These are phyloP conservation scores for Drosophila fuyamai DNA, from an alignment of 1,140 invertebrate genomes.

Conservation along the genomic window DNA sequence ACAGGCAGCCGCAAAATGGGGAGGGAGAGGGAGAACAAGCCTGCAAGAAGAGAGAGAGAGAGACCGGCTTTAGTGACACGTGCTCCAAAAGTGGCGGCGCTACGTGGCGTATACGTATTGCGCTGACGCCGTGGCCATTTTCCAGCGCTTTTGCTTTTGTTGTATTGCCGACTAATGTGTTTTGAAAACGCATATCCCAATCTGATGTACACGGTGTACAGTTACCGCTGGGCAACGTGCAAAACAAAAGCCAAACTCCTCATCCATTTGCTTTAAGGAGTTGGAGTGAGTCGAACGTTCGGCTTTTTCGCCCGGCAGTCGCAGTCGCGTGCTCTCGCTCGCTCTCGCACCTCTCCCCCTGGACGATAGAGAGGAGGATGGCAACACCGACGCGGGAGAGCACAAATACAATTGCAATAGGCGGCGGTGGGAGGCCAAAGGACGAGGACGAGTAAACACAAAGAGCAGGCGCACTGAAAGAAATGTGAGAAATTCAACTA, in stretches of 20 bases:
- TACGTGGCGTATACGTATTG: constrained; percentile 79
- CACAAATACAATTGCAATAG: constrained; percentile 16
- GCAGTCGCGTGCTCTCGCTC: constrained; percentile 22
- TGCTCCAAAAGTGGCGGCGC: constrained; percentile 54
- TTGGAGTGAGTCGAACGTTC: constrained; percentile 17
- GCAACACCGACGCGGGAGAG: constrained; percentile 33
- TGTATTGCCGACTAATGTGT: constrained; percentile 47
- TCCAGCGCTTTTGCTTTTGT: constrained; percentile 28
- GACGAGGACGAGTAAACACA: constrained; percentile 25
- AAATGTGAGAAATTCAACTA: constrained; percentile 2
- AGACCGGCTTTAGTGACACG: constrained; percentile 50
- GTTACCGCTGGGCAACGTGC: constrained; percentile 60
- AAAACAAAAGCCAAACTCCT: constrained; percentile 55
- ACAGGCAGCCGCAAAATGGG: constrained; percentile 32
- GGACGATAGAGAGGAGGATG: constrained; percentile 27
- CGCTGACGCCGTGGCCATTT: constrained; percentile 78
- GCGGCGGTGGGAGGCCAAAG: constrained; percentile 32
- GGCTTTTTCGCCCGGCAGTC: background rate
- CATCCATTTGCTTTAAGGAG: constrained; percentile 24
- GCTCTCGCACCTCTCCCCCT: constrained; percentile 16
- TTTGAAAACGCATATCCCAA: constrained; percentile 70
- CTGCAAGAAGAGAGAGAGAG: constrained; percentile 4
- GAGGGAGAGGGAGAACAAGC: constrained; percentile 4
- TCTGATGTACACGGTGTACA: constrained; percentile 45
- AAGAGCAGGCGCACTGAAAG: constrained; percentile 24